These are phyloP conservation scores for Dusona sp. DNA, from an alignment of 2,888 invertebrate species.

Conservation along the genomic window DNA sequence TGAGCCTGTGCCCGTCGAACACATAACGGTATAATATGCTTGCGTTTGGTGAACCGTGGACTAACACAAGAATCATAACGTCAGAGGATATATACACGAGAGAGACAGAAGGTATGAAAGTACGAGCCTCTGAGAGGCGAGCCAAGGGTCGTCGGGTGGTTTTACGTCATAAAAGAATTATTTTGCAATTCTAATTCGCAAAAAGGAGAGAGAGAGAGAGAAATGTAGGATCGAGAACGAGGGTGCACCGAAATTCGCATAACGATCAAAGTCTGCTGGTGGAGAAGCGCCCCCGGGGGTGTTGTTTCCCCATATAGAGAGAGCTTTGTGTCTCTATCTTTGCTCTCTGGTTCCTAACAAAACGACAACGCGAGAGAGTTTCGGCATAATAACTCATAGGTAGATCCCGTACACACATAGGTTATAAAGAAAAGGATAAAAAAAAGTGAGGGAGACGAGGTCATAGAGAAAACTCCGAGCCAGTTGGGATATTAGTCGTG, in stretches of 20 bases:
- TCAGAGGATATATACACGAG: constrained; percentile 34
- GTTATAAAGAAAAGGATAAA: constrained; percentile 40
- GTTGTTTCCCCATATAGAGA: constrained; percentile 62
- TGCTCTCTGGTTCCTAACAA: constrained; percentile 47
- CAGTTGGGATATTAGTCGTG: constrained; percentile 63
- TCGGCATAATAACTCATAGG: constrained; percentile 50
- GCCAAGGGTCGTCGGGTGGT: constrained; percentile 69
- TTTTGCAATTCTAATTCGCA: constrained; percentile 71
- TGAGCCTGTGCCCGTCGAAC: constrained; percentile 16
- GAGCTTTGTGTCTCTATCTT: constrained; percentile 31
- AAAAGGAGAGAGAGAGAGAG: constrained; percentile 27
- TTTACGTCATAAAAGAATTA: constrained; percentile 71
- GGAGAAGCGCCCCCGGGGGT: constrained; percentile 69
- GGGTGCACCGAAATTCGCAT: constrained; percentile 71
- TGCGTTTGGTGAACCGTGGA: constrained; percentile 41
- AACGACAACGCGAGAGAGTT: constrained; percentile 40
- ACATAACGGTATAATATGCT: constrained; percentile 34
- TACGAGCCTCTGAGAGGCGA: constrained; percentile 62
- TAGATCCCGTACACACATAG: constrained; percentile 35
- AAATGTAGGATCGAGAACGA: constrained; percentile 45
- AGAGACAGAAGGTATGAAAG: constrained; percentile 18
- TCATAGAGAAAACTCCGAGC: constrained; percentile 10
- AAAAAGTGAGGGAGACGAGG: neutral
- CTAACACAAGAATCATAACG: constrained; percentile 56
- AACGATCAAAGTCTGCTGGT: constrained; percentile 70